These are phyloP conservation scores for Anolis apletophallus DNA, from an alignment of 2,797 vertebrate species.

Conservation along the genomic window DNA sequence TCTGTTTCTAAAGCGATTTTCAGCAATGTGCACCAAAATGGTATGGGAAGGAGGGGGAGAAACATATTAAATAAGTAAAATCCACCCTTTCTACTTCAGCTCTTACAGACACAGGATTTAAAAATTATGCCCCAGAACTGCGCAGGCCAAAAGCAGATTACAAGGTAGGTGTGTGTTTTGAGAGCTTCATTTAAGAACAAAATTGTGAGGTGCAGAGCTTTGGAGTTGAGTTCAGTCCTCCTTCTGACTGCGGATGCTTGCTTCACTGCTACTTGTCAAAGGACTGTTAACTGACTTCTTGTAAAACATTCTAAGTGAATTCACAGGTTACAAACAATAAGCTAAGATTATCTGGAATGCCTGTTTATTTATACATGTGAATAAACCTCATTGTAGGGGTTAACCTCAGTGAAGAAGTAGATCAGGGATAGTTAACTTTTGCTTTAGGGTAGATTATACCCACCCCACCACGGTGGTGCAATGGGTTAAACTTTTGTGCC, in stretches of 20 bases:
- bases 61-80: background rate
- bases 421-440: too few relatives aligned
- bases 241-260: conserved; percentile 17
- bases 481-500: too few relatives aligned
- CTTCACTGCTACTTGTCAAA: background rate
- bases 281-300: background rate
- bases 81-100: conserved; percentile 74
- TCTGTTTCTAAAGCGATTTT: background rate
- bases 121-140: conserved; percentile 89
- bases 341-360: too few relatives aligned
- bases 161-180: conserved; percentile 81
- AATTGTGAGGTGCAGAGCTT: background rate
- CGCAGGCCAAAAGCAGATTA: conserved; percentile 90
- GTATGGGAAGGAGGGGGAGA: background rate
- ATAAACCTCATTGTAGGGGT: too few relatives aligned
- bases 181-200: background rate
- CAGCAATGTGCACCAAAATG: background rate
- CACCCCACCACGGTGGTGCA: too few relatives aligned
- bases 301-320: background rate
- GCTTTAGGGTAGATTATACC: too few relatives aligned
- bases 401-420: too few relatives aligned
- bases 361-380: too few relatives aligned
- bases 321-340: too few relatives aligned
- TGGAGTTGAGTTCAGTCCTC: background rate
- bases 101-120: conserved; percentile 80